Conservation (phyloP, 2,797 vertebrate genomes). For the Podargus strigoides region DNA sequence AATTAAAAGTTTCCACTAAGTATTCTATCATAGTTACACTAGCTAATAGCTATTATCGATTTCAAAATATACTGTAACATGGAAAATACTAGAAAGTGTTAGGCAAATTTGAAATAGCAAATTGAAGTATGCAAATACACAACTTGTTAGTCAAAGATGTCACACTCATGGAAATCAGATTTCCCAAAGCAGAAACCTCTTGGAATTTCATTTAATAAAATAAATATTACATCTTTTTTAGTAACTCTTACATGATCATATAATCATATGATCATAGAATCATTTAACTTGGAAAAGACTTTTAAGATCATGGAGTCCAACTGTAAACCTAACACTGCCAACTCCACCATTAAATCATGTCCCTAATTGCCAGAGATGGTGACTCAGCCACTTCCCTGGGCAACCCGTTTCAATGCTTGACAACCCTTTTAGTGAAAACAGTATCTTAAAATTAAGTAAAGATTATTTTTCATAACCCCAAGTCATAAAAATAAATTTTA, state of each 20-base stretch:
- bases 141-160: not conserved
- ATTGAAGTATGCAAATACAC: not conserved
- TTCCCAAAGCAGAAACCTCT: not conserved
- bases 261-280: too few relatives aligned
- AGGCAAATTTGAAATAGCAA: not conserved
- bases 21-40: not conserved
- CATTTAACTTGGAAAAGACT: too few relatives aligned
- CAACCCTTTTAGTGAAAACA: fast-evolving
- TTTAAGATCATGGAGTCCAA: too few relatives aligned
- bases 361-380: too few relatives aligned
- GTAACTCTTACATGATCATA: not conserved
- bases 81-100: not conserved
- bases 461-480: not conserved
- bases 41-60: not conserved
- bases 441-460: not conserved
- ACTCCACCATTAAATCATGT: too few relatives aligned
- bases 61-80: not conserved
- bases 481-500: not conserved
- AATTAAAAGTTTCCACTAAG: not conserved
- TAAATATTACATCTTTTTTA: not conserved
- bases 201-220: not conserved
- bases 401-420: not conserved
- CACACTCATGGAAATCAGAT: not conserved
- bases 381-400: too few relatives aligned
- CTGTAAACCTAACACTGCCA: too few relatives aligned